Base-by-base conservation (phyloP, 2,797 vertebrate species). In the Heliangelus exortis region DNA sequence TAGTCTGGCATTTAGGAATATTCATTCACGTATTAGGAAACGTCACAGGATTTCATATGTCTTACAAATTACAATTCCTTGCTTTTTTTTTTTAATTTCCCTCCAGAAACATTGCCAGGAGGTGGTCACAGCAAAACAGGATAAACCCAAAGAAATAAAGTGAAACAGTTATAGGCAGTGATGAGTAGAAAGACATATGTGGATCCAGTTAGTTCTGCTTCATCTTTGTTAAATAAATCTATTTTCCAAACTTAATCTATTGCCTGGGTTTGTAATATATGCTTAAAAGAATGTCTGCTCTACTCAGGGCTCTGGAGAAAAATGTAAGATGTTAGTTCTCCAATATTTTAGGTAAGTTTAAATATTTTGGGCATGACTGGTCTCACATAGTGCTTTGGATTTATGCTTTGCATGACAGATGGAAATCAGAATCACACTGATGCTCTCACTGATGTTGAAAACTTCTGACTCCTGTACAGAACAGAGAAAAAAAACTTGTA, bases 1-100 rank as follows among this genome's bases (percentile, higher is more conserved):
- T 84, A 92, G 91, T 93, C 89, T 97, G 92, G 89, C 89, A 94
- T 89, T 96, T 95, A 91, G 95, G 95, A 96, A 94, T 85, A 95
- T 91, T 90, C 92, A 92, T 90, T 90, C 92, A 90, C 78, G 73
- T 66, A 53, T 45, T 69, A 87, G 90, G 95, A 92, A 94, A 93
- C 19, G 63, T 96, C 93, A 87, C 43, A 82, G 92, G 82, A 83
- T 95, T 92, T 84, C 93, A 80, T 79, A 93, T 7, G 1, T 85
- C 85, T 89, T 72, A 26, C 50, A 69, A 2, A 17, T 93, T 93
- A 91, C 54, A 92, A 85, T 62, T 31, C 28, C 68, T 55, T 93
- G 53, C 33, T 53, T 68, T 57, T 68, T 54, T 61, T 74, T 92
- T 58, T 36, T n/a, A n/a, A 25, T 62, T 79, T 94, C 83, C 29